Evolutionary conservation across 2,113 vertebrate species (phyloP), one percentile per base, ranked within the genome.

Genomic region (Aspidoscelis tigris): DNA sequence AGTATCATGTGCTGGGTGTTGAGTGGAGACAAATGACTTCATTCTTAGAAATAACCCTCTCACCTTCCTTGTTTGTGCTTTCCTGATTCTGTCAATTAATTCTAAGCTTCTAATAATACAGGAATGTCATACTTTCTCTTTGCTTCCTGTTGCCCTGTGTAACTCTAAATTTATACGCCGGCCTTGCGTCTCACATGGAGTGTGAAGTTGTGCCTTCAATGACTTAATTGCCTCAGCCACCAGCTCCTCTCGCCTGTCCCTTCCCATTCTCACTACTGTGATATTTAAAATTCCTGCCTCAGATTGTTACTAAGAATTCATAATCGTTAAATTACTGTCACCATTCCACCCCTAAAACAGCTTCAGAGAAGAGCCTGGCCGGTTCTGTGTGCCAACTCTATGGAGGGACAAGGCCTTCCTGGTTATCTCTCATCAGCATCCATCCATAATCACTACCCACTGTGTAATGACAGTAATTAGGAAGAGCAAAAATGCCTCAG

Each of bases 381-480:
- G 0, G 43, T 12, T 78, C 80, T 21, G 1, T 22, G 53, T 1
- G 0, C 0, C 4, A 0, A 84, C 55, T 76, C 88, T 88, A 84
- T 83, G 0, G 0, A 79, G 87, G 88, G 82, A 90, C 80, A 21
- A 24, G 24, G 88, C 70, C 84, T 92, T 92, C 77, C 87, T 84
- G 86, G 69, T 61, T 89, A 88, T 84, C 20, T n/a, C 90, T 91
- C 88, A 84, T 92, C 90, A 90, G 89, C 90, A 89, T 91, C 92
- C 86, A 70, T 92, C 91, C 83, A 66, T 93, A 92, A 93, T 92
- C 78, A 5, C 89, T 92, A 91, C 89, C 88, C 92, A 90, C 86
- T 84, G 89, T 50, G 77, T 95, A 95, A 95, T 94, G 93, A 95
- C 88, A 92, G 91, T 94, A 93, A 95, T 95, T 94, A 94, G 81